Evolutionary conservation across 2,797 vertebrate genomes (phyloP).

Genomic region (Lutra lutra): DNA sequence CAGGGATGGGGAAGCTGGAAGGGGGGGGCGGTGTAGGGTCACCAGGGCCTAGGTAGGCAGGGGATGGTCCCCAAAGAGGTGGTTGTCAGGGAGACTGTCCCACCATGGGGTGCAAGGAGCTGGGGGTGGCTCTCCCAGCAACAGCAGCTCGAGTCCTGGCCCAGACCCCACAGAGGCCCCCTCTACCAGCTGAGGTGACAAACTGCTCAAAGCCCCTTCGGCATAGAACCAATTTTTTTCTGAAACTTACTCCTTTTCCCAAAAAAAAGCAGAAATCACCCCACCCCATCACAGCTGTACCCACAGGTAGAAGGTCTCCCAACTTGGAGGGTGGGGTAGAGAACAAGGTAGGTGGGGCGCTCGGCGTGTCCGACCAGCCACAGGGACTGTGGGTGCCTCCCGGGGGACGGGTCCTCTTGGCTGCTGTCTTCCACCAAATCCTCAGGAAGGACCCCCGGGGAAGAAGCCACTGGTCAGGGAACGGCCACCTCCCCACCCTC

Average conservation of each 20-base stretch:
- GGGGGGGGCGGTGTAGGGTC: not conserved
- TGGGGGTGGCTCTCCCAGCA: not conserved
- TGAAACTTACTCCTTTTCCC: constrained; percentile 17
- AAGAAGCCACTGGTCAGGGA: not conserved
- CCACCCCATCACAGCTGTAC: constrained; percentile 43
- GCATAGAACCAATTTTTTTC: constrained; percentile 68
- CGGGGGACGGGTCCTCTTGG: constrained; percentile 55
- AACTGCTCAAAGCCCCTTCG: constrained; percentile 79
- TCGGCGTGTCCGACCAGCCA: not conserved
- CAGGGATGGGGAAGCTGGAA: not conserved
- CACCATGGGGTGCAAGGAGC: not conserved
- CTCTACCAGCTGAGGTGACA: not conserved
- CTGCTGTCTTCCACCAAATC: constrained; percentile 79
- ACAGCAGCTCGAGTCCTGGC: not conserved
- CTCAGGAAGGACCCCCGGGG: not conserved
- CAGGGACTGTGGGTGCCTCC: not conserved
- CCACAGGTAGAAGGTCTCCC: constrained; percentile 41
- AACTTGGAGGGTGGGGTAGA: constrained; percentile 6
- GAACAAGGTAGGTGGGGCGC: not conserved
- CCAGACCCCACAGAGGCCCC: not conserved
- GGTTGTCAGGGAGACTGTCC: constrained; percentile 34
- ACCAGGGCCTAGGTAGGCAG: not conserved
- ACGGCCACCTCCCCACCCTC: not conserved
- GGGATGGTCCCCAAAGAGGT: constrained; percentile 26
- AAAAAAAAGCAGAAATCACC: not conserved